These are phyloP conservation scores for Campoplex nolae DNA, from an alignment of 2,888 invertebrate species.

Conservation along the genomic window DNA sequence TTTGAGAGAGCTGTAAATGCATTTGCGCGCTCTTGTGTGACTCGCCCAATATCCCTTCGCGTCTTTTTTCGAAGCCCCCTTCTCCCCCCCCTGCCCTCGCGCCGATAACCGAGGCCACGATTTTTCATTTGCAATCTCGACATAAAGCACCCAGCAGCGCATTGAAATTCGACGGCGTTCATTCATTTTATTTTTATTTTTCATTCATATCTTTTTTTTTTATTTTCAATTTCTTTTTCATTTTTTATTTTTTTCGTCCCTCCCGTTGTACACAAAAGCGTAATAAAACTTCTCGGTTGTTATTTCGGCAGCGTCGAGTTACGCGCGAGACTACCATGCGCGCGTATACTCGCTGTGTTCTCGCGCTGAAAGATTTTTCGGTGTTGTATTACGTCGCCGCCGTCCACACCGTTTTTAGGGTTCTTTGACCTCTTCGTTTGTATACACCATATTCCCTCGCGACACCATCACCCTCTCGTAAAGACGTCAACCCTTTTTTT, in stretches of 20 bases:
- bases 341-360: not conserved
- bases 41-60: not conserved
- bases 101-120: not conserved
- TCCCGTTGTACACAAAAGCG: not conserved
- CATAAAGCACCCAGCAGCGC: not conserved
- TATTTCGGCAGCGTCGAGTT: conserved; percentile 36
- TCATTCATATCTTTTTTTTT: not conserved
- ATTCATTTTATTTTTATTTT: conserved; percentile 1
- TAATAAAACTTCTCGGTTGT: conserved; percentile 23
- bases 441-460: not conserved
- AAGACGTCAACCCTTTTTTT: not conserved
- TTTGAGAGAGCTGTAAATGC: conserved; percentile 38
- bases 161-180: conserved; percentile 32
- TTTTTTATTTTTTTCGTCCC: not conserved
- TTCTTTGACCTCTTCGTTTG: conserved; percentile 44
- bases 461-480: not conserved
- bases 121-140: conserved; percentile 28
- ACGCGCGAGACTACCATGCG: not conserved
- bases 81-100: no score
- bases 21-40: conserved; percentile 48
- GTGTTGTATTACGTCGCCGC: conserved; percentile 44
- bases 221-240: not conserved
- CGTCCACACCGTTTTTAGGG: conserved; percentile 23
- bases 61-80: not conserved
- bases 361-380: conserved; percentile 24